Base-by-base conservation (phyloP, 2,113 vertebrate genomes). In the Vulpes lagopus region DNA sequence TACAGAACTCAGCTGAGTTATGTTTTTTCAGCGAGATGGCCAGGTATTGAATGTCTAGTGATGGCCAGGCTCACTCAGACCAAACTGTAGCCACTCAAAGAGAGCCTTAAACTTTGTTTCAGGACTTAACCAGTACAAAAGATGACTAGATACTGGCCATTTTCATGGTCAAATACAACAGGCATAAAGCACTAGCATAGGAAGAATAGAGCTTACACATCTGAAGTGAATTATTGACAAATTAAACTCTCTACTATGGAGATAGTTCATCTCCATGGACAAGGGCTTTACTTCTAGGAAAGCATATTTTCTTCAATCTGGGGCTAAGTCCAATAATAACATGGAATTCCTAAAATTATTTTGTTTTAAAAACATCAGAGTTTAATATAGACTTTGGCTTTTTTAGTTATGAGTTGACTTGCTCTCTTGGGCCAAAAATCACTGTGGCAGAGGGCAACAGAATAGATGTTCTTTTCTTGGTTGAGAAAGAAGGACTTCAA, bases 331-430 rank as follows among this genome's bases (percentile, higher is more conserved):
- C 96, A 97, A 97, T 92, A 90, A 98, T 35, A 97, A 98, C 96
- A 97, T 79, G 94, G 90, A 96, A 96, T 97, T 96, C 92, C 91
- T 96, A 94, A 73, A 92, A 97, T 97, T 97, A 97, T 94, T 98
- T 96, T 97, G 97, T 93, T 98, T 97, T 78, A 82, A 97, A 97
- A 98, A 96, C 94, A 97, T 95, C 80, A 92, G 97, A 91, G 90
- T 96, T 97, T 97, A 97, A 97, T 97, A 97, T 95, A 98, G 97
- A 94, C 90, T 96, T 78, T 94, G 89, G 92, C 96, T 97, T 96
- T 96, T 97, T 97, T 94, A 96, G 90, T 96, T 92, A 97, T 97
- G 97, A 96, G 96, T 57, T 94, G 93, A 94, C 94, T 97, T 59
- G 64, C 49, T 97, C 89, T 87, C 95, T 95, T 38, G 86, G 91